Evolutionary conservation across 2,113 vertebrate species (phyloP).

Genomic region (Gambusia holbrooki): DNA sequence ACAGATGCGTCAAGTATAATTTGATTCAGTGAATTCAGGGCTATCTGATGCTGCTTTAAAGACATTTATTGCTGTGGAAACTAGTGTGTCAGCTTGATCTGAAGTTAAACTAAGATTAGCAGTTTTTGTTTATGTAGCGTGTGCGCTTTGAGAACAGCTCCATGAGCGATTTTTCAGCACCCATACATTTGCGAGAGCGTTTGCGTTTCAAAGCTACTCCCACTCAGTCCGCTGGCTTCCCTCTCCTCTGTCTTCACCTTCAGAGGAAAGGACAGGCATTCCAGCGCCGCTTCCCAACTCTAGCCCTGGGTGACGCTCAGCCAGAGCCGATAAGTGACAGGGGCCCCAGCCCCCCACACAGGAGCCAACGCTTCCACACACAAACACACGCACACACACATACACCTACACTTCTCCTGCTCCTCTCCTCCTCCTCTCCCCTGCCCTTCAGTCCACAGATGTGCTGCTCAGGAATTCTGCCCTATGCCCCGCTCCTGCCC

Average conservation of each 20-base stretch:
- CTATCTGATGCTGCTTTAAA: neutral
- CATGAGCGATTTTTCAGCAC: slow-evolving; percentile 46
- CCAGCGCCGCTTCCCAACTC: slow-evolving; percentile 79
- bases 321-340: slow-evolving; percentile 85
- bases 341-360: slow-evolving; percentile 75
- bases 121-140: slow-evolving; percentile 3
- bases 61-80: neutral
- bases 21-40: too few relatives aligned
- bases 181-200: slow-evolving; percentile 28
- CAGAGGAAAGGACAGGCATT: slow-evolving; percentile 84
- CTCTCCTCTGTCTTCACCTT: slow-evolving; percentile 80
- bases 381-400: slow-evolving; percentile 37
- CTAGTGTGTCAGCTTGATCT: neutral
- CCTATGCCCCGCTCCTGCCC: slow-evolving; percentile 81
- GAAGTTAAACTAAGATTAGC: slow-evolving; percentile 1
- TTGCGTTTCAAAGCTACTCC: slow-evolving; percentile 36
- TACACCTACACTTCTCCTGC: slow-evolving; percentile 3
- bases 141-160: slow-evolving; percentile 29
- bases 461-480: slow-evolving; percentile 81
- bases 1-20: neutral
- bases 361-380: slow-evolving; percentile 31
- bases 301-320: slow-evolving; percentile 84
- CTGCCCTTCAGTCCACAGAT: slow-evolving; percentile 77
- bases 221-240: slow-evolving; percentile 47
- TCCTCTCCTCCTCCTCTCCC: slow-evolving; percentile 43